phyloP scores from a whole-genome alignment of 2,797 vertebrate genomes.

The Cirrhinus mrigala region DNA sequence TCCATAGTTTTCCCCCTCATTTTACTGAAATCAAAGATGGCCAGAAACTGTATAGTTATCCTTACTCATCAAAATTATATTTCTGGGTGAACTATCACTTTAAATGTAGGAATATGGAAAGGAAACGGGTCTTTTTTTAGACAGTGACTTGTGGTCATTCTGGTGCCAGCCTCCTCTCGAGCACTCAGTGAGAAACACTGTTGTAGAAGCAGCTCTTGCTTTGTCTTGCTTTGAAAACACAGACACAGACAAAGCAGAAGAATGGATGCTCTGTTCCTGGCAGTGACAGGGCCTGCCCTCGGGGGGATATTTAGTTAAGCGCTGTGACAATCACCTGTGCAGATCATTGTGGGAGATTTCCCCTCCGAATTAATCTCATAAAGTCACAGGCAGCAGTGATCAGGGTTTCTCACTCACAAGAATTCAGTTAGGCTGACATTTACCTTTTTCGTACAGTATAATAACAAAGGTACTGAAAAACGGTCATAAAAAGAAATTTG shows the following conservation, averaged over 20 bases:
- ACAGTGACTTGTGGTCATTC: constrained; percentile 30
- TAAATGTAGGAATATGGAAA: background rate
- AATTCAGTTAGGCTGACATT: background rate
- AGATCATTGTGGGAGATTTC: constrained; percentile 71
- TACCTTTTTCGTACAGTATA: too few species aligned
- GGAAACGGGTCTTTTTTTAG: constrained; percentile 53
- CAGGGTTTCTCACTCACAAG: background rate
- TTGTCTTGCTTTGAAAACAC: background rate
- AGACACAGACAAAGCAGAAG: constrained; percentile 58
- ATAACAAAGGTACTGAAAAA: background rate
- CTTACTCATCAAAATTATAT: too few species aligned
- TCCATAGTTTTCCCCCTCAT: too few species aligned
- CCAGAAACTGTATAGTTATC: too few species aligned
- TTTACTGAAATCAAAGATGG: too few species aligned
- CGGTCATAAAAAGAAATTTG: background rate
- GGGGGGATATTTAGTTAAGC: constrained; percentile 70
- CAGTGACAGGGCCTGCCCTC: constrained; percentile 8
- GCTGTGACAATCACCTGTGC: constrained; percentile 76
- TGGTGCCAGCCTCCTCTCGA: constrained; percentile 42
- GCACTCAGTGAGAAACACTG: constrained; percentile 54
- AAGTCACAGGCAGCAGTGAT: background rate
- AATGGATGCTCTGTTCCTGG: constrained; percentile 72
- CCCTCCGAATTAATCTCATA: constrained; percentile 60
- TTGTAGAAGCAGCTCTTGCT: constrained; percentile 61
- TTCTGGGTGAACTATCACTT: too few species aligned